Evolutionary conservation across 2,113 vertebrate species (phyloP).

Genomic region (Amblyornis subalaris): DNA sequence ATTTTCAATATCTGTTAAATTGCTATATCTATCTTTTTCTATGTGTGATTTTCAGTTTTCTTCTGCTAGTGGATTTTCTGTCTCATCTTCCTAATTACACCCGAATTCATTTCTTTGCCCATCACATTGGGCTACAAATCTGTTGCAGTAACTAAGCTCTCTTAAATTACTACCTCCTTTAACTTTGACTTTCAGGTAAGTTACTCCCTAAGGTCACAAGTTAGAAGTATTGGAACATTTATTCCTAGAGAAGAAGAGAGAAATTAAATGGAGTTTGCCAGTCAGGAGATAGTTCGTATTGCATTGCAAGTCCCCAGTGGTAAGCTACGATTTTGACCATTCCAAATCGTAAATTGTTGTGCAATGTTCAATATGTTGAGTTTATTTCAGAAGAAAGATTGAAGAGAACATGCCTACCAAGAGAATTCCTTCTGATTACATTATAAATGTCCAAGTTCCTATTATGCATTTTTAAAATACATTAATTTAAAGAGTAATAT

Average conservation of each 20-base stretch:
- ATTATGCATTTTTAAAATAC: neutral
- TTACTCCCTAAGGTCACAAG: slow-evolving; percentile 14
- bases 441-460: neutral
- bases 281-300: slow-evolving; percentile 3
- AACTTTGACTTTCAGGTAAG: slow-evolving; percentile 25
- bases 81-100: neutral
- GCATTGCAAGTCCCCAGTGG: neutral
- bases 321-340: slow-evolving; percentile 27
- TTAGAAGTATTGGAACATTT: slow-evolving; percentile 24
- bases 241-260: neutral
- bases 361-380: slow-evolving; percentile 13
- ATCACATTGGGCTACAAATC: neutral
- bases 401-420: neutral
- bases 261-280: slow-evolving; percentile 54
- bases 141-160: neutral
- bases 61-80: neutral
- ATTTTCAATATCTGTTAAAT: slow-evolving; percentile 11
- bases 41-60: neutral
- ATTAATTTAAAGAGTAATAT: neutral
- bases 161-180: slow-evolving; percentile 18
- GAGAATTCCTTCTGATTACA: slow-evolving; percentile 1
- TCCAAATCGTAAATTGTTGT: neutral
- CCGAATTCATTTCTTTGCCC: neutral
- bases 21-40: neutral
- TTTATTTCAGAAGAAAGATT: slow-evolving; percentile 19